These are phyloP conservation scores for Schizopygopsis malacanthus DNA, from an alignment of 2,797 vertebrate species.

Conservation along the genomic window DNA sequence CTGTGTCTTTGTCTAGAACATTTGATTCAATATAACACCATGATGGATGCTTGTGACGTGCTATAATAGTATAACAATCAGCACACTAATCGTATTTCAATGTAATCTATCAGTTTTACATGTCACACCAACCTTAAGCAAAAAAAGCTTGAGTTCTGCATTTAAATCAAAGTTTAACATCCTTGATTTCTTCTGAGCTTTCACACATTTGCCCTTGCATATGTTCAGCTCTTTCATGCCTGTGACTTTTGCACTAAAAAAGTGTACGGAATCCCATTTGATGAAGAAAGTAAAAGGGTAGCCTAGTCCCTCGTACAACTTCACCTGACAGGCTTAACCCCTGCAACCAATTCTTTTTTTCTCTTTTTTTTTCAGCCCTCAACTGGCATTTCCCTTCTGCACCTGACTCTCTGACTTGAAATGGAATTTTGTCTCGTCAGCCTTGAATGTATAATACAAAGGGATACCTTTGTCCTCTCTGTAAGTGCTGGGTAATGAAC, in stretches of 20 bases:
- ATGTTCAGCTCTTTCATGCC: conserved; percentile 24
- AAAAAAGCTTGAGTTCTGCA: background rate
- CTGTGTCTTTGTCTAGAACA: background rate
- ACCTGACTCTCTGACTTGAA: conserved; percentile 62
- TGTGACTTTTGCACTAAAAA: conserved; percentile 70
- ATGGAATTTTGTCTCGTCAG: conserved; percentile 69
- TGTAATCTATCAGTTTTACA: background rate
- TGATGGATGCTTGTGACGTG: background rate
- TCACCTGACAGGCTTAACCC: conserved; percentile 62
- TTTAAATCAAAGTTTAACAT: background rate
- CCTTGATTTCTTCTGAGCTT: conserved; percentile 13
- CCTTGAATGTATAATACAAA: conserved; percentile 72
- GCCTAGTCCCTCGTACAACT: conserved; percentile 52
- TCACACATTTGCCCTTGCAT: conserved; percentile 22
- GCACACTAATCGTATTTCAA: background rate
- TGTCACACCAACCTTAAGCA: background rate
- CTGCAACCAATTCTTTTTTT: conserved; percentile 4
- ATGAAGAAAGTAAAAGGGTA: conserved; percentile 56
- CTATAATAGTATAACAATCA: background rate
- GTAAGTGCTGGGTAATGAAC: conserved; percentile 64
- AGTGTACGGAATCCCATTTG: conserved; percentile 51
- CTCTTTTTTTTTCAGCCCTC: conserved; percentile 19
- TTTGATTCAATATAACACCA: background rate
- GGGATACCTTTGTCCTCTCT: conserved; percentile 65
- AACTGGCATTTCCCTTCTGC: conserved; percentile 50